Base-by-base conservation (phyloP, 1,140 invertebrate genomes). In the Ladona fulva region DNA sequence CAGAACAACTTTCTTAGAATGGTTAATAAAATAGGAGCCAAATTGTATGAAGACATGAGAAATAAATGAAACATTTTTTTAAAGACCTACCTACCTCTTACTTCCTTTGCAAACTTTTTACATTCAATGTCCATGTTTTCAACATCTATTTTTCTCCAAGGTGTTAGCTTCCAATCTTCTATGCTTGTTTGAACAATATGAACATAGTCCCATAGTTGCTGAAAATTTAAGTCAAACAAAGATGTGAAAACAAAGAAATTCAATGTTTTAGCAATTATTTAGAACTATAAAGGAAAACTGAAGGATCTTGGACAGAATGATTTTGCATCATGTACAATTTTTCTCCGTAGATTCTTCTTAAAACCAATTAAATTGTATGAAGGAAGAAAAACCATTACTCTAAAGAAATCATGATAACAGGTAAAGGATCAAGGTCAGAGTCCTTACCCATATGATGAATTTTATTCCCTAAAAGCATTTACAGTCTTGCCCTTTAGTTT, bases 101-200 rank as follows among this genome's bases (percentile, higher is more conserved):
- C 93, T 85, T 97, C 95, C 85, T 98, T 98, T 0, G 95, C 94
- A 86, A 98, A 98, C 83, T 97, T 96, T 85, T 98, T 98, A 84
- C 96, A 98, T 86, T 98, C 96, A 80, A 98, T 95, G 82, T 99
- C 97, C 95, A 99, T 97, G 82, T 96, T 96, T 86, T 99, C 97
- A 52, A 98, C 95, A 85, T 98, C 95, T 75, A 98, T 96, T 84
- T 97, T 95, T 76, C 94, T 90, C 97, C 96, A 99, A 1, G 93
- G 94, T 0, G 96, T 98, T 8, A 93, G 96, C 86, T 98, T 97
- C 97, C 97, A 98, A 83, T 97, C 94, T 82, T 97, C 92, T 76
- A 99, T 95, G 82, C 93, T 94, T n/a, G 94, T 95, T 80, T 90
- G 89, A 0, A 99, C 95, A 79, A 97, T 95, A 82, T 91, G 90